Conservation (phyloP, 2,888 invertebrate species). For the Perithous albicinctus region DNA sequence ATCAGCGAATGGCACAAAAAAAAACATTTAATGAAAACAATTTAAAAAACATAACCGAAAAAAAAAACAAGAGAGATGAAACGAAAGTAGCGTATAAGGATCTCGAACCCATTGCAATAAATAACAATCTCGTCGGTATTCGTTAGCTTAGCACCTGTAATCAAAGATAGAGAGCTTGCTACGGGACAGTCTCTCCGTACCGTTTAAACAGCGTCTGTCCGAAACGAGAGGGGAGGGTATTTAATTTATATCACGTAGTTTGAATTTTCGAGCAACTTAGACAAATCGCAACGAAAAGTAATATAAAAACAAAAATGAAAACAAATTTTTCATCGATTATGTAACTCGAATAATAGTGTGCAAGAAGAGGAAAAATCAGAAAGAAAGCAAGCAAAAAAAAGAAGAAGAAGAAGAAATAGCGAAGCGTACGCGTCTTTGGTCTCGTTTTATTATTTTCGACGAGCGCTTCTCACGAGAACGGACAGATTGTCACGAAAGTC, state of each 20-base stretch:
- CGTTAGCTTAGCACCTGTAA: slow-evolving; percentile 72
- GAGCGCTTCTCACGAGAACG: slow-evolving; percentile 66
- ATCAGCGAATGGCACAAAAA: slow-evolving; percentile 66
- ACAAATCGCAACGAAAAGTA: slow-evolving; percentile 44
- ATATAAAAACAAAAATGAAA: slow-evolving; percentile 10
- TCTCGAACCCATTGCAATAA: slow-evolving; percentile 72
- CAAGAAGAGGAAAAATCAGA: slow-evolving; percentile 12
- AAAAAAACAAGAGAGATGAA: slow-evolving; percentile 52
- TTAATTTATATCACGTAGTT: slow-evolving; percentile 69
- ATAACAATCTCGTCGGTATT: slow-evolving; percentile 71
- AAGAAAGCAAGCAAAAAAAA: slow-evolving; percentile 14
- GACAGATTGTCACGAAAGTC: slow-evolving; percentile 63
- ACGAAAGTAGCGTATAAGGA: slow-evolving; percentile 68
- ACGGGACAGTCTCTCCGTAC: slow-evolving; percentile 67
- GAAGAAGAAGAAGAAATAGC: slow-evolving; percentile 21
- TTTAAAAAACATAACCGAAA: slow-evolving; percentile 53
- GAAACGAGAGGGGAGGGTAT: slow-evolving; percentile 58
- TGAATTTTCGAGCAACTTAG: slow-evolving; percentile 56
- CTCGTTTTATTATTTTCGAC: slow-evolving; percentile 67
- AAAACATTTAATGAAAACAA: slow-evolving; percentile 63
- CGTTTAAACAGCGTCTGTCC: slow-evolving; percentile 46
- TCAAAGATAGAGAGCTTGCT: slow-evolving; percentile 71
- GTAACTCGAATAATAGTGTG: slow-evolving; percentile 63
- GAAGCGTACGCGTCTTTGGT: slow-evolving; percentile 44
- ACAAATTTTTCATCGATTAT: slow-evolving; percentile 55